Conservation (phyloP, 2,888 invertebrate genomes). For the Portevinia maculata region DNA sequence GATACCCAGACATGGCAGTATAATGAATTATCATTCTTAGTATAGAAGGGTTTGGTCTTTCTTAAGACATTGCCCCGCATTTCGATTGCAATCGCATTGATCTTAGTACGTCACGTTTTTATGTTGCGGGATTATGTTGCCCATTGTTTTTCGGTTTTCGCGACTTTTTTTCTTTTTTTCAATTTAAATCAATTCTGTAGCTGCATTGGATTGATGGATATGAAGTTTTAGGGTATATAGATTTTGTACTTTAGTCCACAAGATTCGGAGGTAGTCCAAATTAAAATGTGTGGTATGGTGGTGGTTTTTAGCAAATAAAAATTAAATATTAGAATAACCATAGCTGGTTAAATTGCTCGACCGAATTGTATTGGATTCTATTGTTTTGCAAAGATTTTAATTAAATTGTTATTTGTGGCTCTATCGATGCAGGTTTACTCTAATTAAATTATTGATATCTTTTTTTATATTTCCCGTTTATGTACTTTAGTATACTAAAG, state of each 20-base stretch:
- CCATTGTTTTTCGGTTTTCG: no score
- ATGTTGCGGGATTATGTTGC: no score
- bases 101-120: no score
- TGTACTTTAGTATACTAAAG: no score
- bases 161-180: background rate
- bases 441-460: background rate
- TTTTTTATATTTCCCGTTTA: no score
- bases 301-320: constrained; percentile 12
- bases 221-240: constrained; percentile 8
- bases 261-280: constrained; percentile 21
- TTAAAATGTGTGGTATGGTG: constrained; percentile 41
- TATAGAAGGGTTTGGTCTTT: no score
- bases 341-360: constrained; percentile 5
- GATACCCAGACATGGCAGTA: background rate
- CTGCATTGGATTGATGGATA: no score
- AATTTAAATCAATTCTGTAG: no score
- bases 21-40: constrained; percentile 1
- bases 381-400: constrained; percentile 32
- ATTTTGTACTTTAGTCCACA: background rate
- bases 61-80: no score
- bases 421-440: background rate
- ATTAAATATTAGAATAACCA: constrained; percentile 1
- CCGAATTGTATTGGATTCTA: constrained; percentile 2
- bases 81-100: no score
- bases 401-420: constrained; percentile 58